Evolutionary conservation across 2,888 invertebrate genomes (phyloP), one percentile per base, ranked within the genome.

Genomic region (Sepiola atlantica): DNA sequence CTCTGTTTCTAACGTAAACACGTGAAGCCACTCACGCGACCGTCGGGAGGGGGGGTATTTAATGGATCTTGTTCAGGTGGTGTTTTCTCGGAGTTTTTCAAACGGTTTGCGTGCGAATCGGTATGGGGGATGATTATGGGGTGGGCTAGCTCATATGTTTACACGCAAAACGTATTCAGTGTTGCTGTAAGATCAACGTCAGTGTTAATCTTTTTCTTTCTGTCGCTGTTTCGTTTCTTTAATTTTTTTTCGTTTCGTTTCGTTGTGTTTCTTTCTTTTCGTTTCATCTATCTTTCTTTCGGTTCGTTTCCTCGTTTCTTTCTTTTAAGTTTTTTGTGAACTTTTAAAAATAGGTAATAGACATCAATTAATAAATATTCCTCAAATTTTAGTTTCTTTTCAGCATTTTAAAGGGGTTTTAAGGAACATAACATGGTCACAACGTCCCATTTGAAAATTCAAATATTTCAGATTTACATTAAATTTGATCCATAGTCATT

Each of bases 11-110:
- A 77, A n/a, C n/a, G n/a, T 77, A n/a, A 45, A n/a, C 77, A 77
- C 77, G n/a, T 77, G 77, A 77, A 77, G n/a, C n/a, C 77, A 32
- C 77, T 77, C 77, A 77, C 77, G 77, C 77, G n/a, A 77, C n/a
- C 32, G 12, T 32, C n/a, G n/a, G n/a, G n/a, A n/a, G n/a, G n/a
- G n/a, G 8, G 45, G n/a, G n/a, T n/a, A 1, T 77, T 45, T 77
- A n/a, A n/a, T n/a, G 77, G n/a, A n/a, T 32, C 77, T 77, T 77
- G 12, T 77, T 77, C n/a, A 77, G 77, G 16, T 32, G n/a, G 4
- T n/a, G 77, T 77, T n/a, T 45, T 77, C 1, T 10, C n/a, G 77
- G 32, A 16, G 77, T n/a, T 77, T 77, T 16, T 77, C 14, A 32
- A 77, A 4, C n/a, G 18, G n/a, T 77, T 61, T 77, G n/a, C 32